Conservation (phyloP, 2,888 invertebrate genomes). For the Linnaemya vulpina region DNA sequence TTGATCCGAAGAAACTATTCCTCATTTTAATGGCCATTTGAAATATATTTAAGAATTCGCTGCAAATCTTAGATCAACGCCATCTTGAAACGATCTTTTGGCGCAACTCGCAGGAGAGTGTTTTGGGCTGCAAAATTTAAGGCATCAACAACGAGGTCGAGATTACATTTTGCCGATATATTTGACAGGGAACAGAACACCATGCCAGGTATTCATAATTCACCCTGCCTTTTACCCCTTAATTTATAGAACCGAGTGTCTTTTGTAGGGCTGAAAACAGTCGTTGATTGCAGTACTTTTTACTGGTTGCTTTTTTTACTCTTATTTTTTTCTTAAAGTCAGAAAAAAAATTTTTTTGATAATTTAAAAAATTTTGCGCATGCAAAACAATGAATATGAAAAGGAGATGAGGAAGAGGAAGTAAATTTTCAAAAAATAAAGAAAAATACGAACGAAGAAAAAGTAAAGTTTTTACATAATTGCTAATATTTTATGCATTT, state of each 20-base stretch:
- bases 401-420: neutral
- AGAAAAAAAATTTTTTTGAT: constrained; percentile 38
- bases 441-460: constrained; percentile 41
- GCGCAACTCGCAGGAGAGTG: too few species aligned
- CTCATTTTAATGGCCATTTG: too few species aligned
- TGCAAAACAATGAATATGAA: neutral
- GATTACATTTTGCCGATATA: too few species aligned
- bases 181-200: neutral
- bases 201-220: neutral
- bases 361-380: constrained; percentile 30
- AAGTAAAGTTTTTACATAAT: constrained; percentile 69
- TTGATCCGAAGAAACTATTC: too few species aligned
- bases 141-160: too few species aligned
- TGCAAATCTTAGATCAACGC: too few species aligned
- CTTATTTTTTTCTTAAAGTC: constrained; percentile 18
- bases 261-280: neutral
- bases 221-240: neutral
- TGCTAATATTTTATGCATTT: constrained; percentile 68
- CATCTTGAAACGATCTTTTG: too few species aligned
- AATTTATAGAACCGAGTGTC: neutral
- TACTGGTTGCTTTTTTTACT: neutral
- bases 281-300: neutral
- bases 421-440: neutral
- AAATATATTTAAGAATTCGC: too few species aligned
- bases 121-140: too few species aligned